Base-by-base conservation (phyloP, 2,113 vertebrate genomes). In the Poeciliopsis prolifica region DNA sequence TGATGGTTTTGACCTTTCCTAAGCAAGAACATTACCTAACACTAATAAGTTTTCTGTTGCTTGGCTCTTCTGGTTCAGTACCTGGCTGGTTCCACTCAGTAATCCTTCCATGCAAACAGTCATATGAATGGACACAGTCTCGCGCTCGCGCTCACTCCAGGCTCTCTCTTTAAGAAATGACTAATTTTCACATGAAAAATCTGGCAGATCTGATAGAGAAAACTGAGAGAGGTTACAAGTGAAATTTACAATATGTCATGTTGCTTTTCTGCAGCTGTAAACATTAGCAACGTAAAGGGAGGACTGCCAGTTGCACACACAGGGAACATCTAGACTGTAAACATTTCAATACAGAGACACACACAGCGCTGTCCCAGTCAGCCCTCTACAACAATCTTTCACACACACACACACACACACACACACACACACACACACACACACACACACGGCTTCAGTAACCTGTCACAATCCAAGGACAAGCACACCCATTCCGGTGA, bases 281-380 rank as follows among this genome's bases (percentile, higher is more conserved):
- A 92, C 92, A 90, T 93, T 84, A 90, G 89, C 87, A 92, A 93
- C 84, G 86, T 88, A 91, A 91, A 91, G 87, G 83, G 85, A 89
- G 74, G 81, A 89, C 86, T 85, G 86, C 86, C 88, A 90, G 83
- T 84, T 68, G 13, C 73, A 74, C 76, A 69, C 65, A 65, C 33
- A 15, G 81, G 84, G 78, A 79, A 89, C 85, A 88, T 83, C 83
- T 90, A 90, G 65, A 91, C 88, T 93, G 94, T 94, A 94, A 94
- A 95, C 93, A 92, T 91, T 88, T 91, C 84, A 86, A 91, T 66
- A 89, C 75, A 90, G 86, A 78, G 40, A 88, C 80, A 60, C 80
- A 60, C 83, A 48, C 75, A 75, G 24, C 22, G 22, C 51, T 9
- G 51, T 58, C 51, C 22, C 51, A 58, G 51, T 58, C 51, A 58